A percentile compares a stretch with the other conserved stretches of the same genome.
Evolutionary conservation across 2,797 vertebrate species (phyloP).

Genomic region (Enteromius thamalakanensis): DNA sequence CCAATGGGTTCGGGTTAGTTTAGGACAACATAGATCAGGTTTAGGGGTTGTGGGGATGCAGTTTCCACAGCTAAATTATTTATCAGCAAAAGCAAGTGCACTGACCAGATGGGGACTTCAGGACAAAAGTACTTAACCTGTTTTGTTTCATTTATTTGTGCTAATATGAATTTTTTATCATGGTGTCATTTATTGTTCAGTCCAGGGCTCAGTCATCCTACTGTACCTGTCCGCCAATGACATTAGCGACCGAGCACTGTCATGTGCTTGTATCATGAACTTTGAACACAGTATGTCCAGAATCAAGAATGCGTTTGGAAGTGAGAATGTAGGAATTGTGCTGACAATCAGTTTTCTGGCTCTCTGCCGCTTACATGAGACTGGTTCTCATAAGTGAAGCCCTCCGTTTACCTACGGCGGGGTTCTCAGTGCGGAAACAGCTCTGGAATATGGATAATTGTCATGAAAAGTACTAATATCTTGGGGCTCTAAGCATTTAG

Average conservation of each 20-base stretch:
- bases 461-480: conserved; percentile 39
- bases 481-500: conserved; percentile 30
- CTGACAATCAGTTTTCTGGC: conserved; percentile 61
- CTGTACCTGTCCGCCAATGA: conserved; percentile 30
- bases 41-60: conserved; percentile 36
- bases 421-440: conserved; percentile 50
- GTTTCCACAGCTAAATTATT: conserved; percentile 67
- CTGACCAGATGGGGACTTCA: conserved; percentile 75
- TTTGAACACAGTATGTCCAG: conserved; percentile 38
- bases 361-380: conserved; percentile 42
- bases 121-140: conserved; percentile 76
- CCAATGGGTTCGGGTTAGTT: conserved; percentile 34
- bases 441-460: conserved; percentile 22
- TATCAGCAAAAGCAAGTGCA: conserved; percentile 77
- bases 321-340: conserved; percentile 51
- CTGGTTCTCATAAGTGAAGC: conserved; percentile 71
- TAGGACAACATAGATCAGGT: conserved; percentile 42
- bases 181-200: conserved; percentile 52
- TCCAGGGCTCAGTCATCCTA: conserved; percentile 40
- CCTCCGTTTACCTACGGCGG: conserved; percentile 59
- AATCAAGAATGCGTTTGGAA: conserved; percentile 34
- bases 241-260: background rate
- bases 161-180: conserved; percentile 47
- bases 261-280: conserved; percentile 22
- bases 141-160: conserved; percentile 63